Percentiles rank a stretch among this genome's conserved stretches.
phyloP scores from a whole-genome alignment of 2,113 vertebrate genomes.

The Nothobranchius kuhntae region DNA sequence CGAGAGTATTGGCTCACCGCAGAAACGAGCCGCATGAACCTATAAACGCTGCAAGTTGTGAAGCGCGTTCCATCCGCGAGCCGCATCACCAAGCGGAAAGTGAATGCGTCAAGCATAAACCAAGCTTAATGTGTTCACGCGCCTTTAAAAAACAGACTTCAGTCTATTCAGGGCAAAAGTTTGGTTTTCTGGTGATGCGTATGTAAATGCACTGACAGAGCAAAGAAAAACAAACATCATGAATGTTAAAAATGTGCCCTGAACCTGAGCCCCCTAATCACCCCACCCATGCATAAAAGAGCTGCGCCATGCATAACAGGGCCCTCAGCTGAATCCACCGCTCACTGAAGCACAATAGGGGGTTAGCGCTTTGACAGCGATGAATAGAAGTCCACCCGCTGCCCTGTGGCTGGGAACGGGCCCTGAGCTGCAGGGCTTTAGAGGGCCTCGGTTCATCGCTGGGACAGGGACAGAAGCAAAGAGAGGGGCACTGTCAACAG shows the following conservation, averaged over 20 bases:
- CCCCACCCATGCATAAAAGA: slow-evolving; percentile 69
- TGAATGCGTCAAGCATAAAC: too few relatives aligned
- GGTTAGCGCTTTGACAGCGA: slow-evolving; percentile 70
- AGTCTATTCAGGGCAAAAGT: too few relatives aligned
- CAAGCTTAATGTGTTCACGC: too few relatives aligned
- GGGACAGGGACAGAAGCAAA: slow-evolving; percentile 45
- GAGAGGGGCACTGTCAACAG: slow-evolving; percentile 54
- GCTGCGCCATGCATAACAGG: slow-evolving; percentile 69
- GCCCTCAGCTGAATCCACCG: slow-evolving; percentile 63
- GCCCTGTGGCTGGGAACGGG: slow-evolving; percentile 63
- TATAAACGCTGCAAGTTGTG: too few relatives aligned
- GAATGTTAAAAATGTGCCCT: slow-evolving; percentile 68
- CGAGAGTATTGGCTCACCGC: too few relatives aligned
- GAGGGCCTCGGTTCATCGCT: slow-evolving; percentile 60
- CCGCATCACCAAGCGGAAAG: too few relatives aligned
- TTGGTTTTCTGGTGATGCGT: too few relatives aligned
- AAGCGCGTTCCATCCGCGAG: too few relatives aligned
- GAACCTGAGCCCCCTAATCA: slow-evolving; percentile 66
- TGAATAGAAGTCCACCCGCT: slow-evolving; percentile 70
- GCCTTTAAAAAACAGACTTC: too few relatives aligned
- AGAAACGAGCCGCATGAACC: too few relatives aligned
- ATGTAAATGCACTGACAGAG: neutral
- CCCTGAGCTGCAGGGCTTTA: slow-evolving; percentile 65
- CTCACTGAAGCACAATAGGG: slow-evolving; percentile 73
- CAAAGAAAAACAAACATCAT: slow-evolving; percentile 39